Evolutionary conservation across 2,888 invertebrate species (phyloP), one percentile per base, ranked within the genome.

Genomic region (Sympetrum striolatum): DNA sequence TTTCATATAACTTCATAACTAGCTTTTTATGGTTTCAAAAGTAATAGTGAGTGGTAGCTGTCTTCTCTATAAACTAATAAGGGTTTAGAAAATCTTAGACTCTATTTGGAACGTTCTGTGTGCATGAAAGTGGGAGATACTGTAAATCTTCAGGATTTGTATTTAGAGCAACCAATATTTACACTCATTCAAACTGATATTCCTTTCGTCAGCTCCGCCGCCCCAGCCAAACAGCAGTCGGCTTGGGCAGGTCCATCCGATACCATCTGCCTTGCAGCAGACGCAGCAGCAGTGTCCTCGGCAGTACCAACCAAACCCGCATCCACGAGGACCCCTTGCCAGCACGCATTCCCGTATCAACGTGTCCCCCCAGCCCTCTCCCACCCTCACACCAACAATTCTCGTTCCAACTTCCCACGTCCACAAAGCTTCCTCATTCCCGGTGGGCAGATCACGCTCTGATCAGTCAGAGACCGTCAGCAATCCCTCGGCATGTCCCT

Each of bases 241-340:
- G 86, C 60, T 86, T 60, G 86, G 86, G 86, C 86, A 86, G 64
- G 86, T 86, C 86, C 86, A 86, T 86, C 86, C 86, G 60, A 60
- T 86, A n/a, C 37, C 60, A 60, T 60, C 86, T 60, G 37, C 37
- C 12, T 86, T 86, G 64, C 86, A 64, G 86, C 58, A 37, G 60
- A 58, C 58, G n/a, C 86, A 58, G 37, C 86, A 86, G 86, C 60
- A 58, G 73, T 73, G 73, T 60, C 86, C 86, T 60, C 60, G 86
- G 58, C 86, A 60, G 86, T 86, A 86, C 86, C 86, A 86, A 73
- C 86, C 86, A 60, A 58, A 35, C 64, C 37, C 82, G 3, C 86
- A 86, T 37, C 86, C 86, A 14, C 60, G 86, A 86, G 86, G 86
- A 60, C 86, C 86, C 58, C 86, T 86, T 37, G 86, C 86, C 58